Evolutionary conservation across 2,888 invertebrate species (phyloP).

Genomic region (Clepsis dumicolana): DNA sequence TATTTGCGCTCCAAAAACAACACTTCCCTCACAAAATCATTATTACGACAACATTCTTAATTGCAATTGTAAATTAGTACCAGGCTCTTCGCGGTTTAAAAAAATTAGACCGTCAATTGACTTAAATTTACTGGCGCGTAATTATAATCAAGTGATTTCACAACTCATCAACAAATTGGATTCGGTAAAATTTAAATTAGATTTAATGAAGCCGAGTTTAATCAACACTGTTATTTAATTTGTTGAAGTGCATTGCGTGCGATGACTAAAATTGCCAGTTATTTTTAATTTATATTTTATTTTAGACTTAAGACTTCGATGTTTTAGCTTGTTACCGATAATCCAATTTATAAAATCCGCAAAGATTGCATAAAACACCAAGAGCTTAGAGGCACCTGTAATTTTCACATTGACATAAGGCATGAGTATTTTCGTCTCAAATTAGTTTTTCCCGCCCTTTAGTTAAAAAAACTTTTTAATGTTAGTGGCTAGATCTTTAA

Average conservation of each 20-base stretch:
- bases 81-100: neutral
- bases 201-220: neutral
- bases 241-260: conserved; percentile 41
- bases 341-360: conserved; percentile 70
- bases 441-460: neutral
- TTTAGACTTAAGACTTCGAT: conserved; percentile 56
- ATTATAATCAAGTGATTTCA: conserved; percentile 7
- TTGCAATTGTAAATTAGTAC: neutral
- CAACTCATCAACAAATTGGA: neutral
- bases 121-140: conserved; percentile 12
- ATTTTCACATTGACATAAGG: neutral
- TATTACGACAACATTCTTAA: neutral
- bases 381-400: conserved; percentile 54
- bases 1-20: neutral
- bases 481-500: neutral
- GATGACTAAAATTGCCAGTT: conserved; percentile 33
- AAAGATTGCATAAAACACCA: conserved; percentile 75
- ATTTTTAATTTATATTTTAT: conserved; percentile 17
- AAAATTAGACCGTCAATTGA: neutral
- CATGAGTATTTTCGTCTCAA: neutral
- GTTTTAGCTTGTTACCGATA: conserved; percentile 59
- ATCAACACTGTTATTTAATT: conserved; percentile 22
- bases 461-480: neutral
- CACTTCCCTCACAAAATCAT: neutral
- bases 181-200: neutral